Evolutionary conservation across 2,888 invertebrate species (phyloP).

Genomic region (Epinotia bilunana): DNA sequence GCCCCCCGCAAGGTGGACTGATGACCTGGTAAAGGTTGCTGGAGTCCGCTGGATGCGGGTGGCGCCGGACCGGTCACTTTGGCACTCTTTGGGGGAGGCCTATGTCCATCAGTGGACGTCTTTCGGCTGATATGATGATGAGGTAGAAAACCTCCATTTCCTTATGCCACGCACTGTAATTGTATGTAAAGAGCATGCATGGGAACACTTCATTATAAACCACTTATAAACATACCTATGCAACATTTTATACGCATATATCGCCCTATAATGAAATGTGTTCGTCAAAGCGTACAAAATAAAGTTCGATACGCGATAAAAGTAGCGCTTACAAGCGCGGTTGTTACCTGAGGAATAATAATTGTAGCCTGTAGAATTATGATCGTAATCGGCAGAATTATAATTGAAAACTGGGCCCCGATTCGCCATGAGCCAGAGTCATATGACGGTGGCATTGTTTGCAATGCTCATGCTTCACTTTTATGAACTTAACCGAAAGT

Average conservation of each 20-base stretch:
- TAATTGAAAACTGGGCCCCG: constrained; percentile 8
- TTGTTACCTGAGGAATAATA: constrained; percentile 16
- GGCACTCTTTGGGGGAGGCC: no score
- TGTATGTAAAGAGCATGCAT: constrained; percentile 6
- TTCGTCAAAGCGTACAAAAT: constrained; percentile 51
- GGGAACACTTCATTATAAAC: constrained; percentile 5
- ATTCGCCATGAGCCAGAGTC: constrained; percentile 7
- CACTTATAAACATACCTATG: background rate
- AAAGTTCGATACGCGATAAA: constrained; percentile 67
- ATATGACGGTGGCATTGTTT: background rate
- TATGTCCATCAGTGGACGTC: no score
- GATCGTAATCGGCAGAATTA: constrained; percentile 9
- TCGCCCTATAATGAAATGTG: constrained; percentile 20
- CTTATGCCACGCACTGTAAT: constrained; percentile 1
- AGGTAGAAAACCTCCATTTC: background rate
- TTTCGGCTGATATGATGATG: no score
- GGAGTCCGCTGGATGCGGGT: no score
- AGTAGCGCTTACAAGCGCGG: background rate
- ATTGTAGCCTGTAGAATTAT: constrained; percentile 22
- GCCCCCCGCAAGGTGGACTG: no score
- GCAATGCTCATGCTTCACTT: background rate
- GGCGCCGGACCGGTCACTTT: no score
- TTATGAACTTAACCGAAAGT: background rate
- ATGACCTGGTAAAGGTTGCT: no score
- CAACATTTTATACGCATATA: constrained; percentile 1